Evolutionary conservation across 2,113 vertebrate genomes (phyloP).

Genomic region (Chlorodrepanis virens): DNA sequence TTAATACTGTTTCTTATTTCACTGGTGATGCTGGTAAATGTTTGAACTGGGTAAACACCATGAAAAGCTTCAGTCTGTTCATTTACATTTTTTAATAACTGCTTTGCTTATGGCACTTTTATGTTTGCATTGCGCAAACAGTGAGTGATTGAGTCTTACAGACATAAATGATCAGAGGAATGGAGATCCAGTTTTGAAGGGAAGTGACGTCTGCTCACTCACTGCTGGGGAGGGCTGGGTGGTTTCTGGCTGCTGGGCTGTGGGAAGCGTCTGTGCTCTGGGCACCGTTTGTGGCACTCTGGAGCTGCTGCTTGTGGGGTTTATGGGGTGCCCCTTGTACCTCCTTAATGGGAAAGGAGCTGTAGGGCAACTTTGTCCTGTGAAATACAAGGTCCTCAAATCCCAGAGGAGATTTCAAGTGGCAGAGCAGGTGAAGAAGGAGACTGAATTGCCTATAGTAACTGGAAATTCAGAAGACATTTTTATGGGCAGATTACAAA

Average conservation of each 20-base stretch:
- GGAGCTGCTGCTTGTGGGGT: not conserved
- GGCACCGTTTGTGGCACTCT: fast-evolving
- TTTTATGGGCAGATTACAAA: not conserved
- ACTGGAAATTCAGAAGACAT: not conserved
- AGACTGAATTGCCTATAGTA: not conserved
- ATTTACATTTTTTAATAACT: constrained; percentile 39
- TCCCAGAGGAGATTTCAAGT: not conserved
- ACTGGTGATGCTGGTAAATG: not conserved
- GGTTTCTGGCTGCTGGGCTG: not conserved
- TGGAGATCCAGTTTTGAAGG: not conserved
- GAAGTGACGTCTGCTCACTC: not conserved
- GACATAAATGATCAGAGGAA: not conserved
- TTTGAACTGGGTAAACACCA: constrained; percentile 1
- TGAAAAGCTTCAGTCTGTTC: not conserved
- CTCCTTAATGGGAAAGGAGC: not conserved
- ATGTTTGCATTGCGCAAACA: not conserved
- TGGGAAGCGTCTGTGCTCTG: not conserved
- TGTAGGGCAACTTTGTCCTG: not conserved
- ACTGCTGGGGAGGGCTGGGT: not conserved
- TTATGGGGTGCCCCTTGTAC: not conserved
- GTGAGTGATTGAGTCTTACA: not conserved
- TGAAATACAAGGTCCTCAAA: not conserved
- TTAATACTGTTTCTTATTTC: constrained; percentile 18
- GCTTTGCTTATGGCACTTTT: not conserved
- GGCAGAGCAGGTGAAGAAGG: not conserved